Base-by-base conservation (phyloP, 2,113 vertebrate species). In the Zosterops borbonicus region DNA sequence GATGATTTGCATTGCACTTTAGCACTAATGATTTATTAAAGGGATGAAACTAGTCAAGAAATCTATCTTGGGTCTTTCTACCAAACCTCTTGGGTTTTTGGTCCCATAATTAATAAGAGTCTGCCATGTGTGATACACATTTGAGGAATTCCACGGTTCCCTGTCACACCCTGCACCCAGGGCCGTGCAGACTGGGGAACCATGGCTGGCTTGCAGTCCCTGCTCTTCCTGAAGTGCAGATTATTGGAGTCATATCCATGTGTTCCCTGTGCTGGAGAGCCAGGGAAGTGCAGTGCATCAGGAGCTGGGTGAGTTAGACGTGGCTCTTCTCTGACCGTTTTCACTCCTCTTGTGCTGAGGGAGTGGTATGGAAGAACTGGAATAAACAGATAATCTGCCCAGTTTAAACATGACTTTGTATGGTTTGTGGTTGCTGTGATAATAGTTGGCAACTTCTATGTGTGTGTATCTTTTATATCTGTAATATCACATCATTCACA, bases 171-270 rank as follows among this genome's bases (percentile, higher is more conserved):
- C 17, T 56, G 18, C 21, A 20, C 41, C 19, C 21, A 23, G 31
- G 70, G 3, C 16, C 20, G 58, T 28, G 59, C 73, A 42, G 75
- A 5, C 21, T 68, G 1, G 3, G 6, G 63, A 76, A 1, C 3
- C 2, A 1, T 14, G 80, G 62, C n/a, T 20, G 10, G 39, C 33
- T 35, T 67, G 31, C 22, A 9, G 2, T 77, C 59, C 28, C 39
- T 87, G 77, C 3, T 53, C 18, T 65, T 28, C 4, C 33, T 31
- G 41, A 29, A 44, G 28, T 4, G 39, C 37, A 35, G 44, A 24
- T 8, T 24, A 5, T 14, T 64, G 64, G 19, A 7, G 9, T n/a
- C 49, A 0, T 1, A 5, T 21, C 2, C 9, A 6, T 37, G 6
- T 20, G 0, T 4, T 84, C 29, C 35, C 33, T 59, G 50, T 0